Conservation (phyloP, 2,113 vertebrate species). For the Laticauda colubrina region DNA sequence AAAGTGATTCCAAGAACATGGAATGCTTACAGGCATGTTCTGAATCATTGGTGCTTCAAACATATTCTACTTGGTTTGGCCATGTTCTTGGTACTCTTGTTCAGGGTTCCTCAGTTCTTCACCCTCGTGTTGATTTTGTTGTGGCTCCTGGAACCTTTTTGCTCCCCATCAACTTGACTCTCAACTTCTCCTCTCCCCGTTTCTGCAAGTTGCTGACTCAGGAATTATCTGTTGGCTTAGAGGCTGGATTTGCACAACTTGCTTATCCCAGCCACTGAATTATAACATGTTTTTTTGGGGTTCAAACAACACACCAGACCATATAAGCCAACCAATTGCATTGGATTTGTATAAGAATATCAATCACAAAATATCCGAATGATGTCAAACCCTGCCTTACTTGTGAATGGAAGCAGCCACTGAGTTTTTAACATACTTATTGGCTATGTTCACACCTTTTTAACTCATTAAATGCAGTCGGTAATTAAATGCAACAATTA, state of each 20-base stretch:
- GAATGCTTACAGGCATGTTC: background rate
- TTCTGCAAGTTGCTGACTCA: background rate
- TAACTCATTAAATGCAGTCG: background rate
- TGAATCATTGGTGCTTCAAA: background rate
- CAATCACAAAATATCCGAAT: background rate
- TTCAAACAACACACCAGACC: background rate
- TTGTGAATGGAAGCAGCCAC: background rate
- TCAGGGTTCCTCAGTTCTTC: background rate
- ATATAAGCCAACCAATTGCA: background rate
- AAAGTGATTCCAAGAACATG: background rate
- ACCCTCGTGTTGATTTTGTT: background rate
- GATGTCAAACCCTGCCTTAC: background rate
- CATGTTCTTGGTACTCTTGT: background rate
- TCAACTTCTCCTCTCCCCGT: background rate
- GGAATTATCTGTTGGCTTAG: background rate
- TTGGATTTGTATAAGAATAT: background rate
- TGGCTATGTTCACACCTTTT: background rate
- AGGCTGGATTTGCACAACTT: background rate
- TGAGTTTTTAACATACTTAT: background rate
- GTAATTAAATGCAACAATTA: background rate
- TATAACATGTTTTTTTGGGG: background rate
- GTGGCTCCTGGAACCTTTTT: background rate
- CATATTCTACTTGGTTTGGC: background rate
- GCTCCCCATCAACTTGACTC: background rate
- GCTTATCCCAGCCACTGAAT: background rate